Percentiles rank a stretch among this genome's conserved stretches.
Conservation (phyloP, 2,797 vertebrate genomes). For the Mus caroli region DNA sequence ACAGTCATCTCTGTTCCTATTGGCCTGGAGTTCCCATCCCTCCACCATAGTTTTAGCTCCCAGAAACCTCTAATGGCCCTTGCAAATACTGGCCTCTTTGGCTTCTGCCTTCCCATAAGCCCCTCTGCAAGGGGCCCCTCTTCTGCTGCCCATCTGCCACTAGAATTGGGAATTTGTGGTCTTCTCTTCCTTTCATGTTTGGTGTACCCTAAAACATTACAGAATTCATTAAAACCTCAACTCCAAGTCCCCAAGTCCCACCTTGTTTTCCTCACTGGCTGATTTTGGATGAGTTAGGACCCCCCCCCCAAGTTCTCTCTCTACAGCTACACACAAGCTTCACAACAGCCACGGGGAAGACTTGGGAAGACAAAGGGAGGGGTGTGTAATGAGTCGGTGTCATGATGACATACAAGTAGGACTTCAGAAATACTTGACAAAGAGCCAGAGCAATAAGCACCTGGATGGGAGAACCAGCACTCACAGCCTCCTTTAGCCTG, state of each 20-base stretch:
- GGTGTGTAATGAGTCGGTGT: background rate
- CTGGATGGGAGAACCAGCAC: background rate
- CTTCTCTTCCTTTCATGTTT: background rate
- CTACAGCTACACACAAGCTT: fast-evolving
- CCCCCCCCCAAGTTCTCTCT: background rate
- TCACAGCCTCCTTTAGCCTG: background rate
- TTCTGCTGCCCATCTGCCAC: background rate
- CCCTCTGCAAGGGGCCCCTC: background rate
- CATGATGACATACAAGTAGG: background rate
- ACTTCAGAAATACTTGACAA: background rate
- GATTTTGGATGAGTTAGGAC: background rate
- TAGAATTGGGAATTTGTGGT: background rate
- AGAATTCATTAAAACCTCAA: background rate
- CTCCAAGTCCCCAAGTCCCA: background rate
- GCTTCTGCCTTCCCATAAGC: background rate
- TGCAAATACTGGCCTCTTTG: background rate
- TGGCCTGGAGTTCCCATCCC: background rate
- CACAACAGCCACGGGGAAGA: fast-evolving
- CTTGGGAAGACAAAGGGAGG: background rate
- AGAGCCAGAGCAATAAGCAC: fast-evolving
- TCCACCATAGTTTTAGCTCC: fast-evolving
- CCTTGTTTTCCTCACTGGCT: background rate
- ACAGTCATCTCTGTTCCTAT: background rate
- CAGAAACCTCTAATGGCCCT: no score
- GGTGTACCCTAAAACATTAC: background rate